phyloP scores from a whole-genome alignment of 1,140 invertebrate genomes.

The Odontomachus brunneus region DNA sequence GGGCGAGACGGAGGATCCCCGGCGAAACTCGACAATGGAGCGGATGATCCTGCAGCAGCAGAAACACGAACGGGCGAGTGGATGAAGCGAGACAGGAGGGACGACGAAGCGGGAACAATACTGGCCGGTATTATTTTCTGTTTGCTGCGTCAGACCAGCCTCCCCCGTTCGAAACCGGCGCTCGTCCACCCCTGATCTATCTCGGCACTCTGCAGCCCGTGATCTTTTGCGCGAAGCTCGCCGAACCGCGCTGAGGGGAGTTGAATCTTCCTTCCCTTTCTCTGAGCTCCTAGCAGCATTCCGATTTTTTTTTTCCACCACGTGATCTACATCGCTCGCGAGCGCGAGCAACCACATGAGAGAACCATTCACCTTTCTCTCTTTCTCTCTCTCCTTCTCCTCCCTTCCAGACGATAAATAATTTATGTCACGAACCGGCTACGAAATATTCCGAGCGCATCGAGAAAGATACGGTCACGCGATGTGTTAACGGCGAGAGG shows the following conservation, averaged over 20 bases:
- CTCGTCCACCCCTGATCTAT: constrained; percentile 40
- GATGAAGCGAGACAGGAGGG: constrained; percentile 62
- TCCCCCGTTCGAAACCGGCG: constrained; percentile 50
- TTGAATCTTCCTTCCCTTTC: background rate
- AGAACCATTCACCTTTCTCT: constrained; percentile 2
- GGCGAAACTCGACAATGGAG: constrained; percentile 72
- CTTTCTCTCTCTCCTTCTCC: background rate
- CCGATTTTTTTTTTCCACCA: background rate
- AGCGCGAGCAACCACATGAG: constrained; percentile 7
- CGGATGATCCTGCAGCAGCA: constrained; percentile 69
- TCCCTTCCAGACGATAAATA: constrained; percentile 13
- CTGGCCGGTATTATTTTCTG: constrained; percentile 76
- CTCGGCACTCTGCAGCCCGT: constrained; percentile 25
- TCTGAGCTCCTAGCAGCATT: background rate
- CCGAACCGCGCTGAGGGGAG: background rate
- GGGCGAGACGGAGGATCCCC: constrained; percentile 49
- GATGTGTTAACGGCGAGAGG: background rate
- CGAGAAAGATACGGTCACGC: constrained; percentile 26
- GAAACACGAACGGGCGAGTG: constrained; percentile 56
- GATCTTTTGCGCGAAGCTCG: constrained; percentile 37
- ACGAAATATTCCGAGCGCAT: constrained; percentile 31
- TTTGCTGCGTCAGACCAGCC: constrained; percentile 75
- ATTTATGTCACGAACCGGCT: constrained; percentile 37
- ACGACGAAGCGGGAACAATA: constrained; percentile 71
- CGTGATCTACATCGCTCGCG: constrained; percentile 11